Base-by-base conservation (phyloP, 2,113 vertebrate genomes). In the Erpornis zantholeuca region DNA sequence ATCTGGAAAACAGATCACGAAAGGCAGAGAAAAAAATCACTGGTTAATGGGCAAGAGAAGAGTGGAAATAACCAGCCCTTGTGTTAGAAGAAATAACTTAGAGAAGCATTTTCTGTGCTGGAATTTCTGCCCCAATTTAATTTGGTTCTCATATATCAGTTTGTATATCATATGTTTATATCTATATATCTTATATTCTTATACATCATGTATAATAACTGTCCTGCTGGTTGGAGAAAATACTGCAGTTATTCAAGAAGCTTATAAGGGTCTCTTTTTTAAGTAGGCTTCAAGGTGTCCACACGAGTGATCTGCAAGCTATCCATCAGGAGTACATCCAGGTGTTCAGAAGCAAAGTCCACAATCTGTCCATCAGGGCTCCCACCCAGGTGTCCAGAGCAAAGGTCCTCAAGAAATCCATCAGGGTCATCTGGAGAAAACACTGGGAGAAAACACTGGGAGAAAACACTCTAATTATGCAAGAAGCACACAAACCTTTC, bases 211-310 rank as follows among this genome's bases (percentile, higher is more conserved):
- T 36, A 3, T 2, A 21, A 70, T 9, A 88, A 36, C 7, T 15
- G 8, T 52, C 10, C 9, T 87, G 18, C 23, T 86, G 15, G 10
- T 73, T 19, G 18, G 16, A 72, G 23, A 50, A 65, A 73, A 45
- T 6, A 23, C 6, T 61, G 9, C 11, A 72, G 24, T 13, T 72
- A 27, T n/a, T 79, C 24, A 27, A 53, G 24, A 31, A 59, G n/a
- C 35, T 22, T 17, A 20, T 33, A 60, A 60, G 29, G 11, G 9
- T 53, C 24, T 35, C 6, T 45, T 57, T 40, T 65, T 53, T 0
- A 57, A 52, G 18, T 6, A 45, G 52, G 8, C 3, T 6, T 33
- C 0, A 0, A 66, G 9, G 2, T 28, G 10, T 18, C 23, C 44
- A 29, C 10, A 52, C 9, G 9, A 49, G n/a, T 42, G 7, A 15